Evolutionary conservation across 2,113 vertebrate species (phyloP).

Genomic region (Pimephales promelas): DNA sequence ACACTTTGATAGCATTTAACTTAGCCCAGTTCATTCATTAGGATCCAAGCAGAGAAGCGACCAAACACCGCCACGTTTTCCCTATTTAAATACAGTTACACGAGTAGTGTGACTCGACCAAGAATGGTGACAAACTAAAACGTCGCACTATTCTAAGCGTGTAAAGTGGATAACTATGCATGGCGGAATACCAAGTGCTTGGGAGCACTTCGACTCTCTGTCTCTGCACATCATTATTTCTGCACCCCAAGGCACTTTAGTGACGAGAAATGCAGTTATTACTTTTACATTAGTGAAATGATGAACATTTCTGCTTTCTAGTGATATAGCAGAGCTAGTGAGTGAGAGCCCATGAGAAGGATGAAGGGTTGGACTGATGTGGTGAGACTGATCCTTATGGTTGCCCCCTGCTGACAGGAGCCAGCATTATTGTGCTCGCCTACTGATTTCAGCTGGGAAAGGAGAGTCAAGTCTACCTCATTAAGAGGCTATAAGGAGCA

Average conservation of each 20-base stretch:
- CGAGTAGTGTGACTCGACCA: too few relatives aligned
- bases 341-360: background rate
- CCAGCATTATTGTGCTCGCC: slow-evolving; percentile 16
- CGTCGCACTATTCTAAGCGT: too few relatives aligned
- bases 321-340: background rate
- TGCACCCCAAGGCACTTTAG: slow-evolving; percentile 1
- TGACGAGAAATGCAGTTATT: slow-evolving; percentile 16
- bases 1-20: too few relatives aligned
- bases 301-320: slow-evolving; percentile 5
- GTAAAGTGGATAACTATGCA: too few relatives aligned
- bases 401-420: slow-evolving; percentile 35
- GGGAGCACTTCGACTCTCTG: too few relatives aligned
- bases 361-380: slow-evolving; percentile 17
- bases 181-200: too few relatives aligned
- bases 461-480: slow-evolving; percentile 7
- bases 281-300: background rate
- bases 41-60: too few relatives aligned
- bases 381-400: background rate
- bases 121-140: too few relatives aligned
- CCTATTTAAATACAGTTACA: too few relatives aligned
- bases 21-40: too few relatives aligned
- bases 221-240: slow-evolving; percentile 7
- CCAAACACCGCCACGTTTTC: too few relatives aligned
- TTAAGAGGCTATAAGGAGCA: slow-evolving; percentile 8
- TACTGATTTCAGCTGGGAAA: background rate